Base-by-base conservation (phyloP, 2,888 invertebrate species). In the Agrochola macilenta region DNA sequence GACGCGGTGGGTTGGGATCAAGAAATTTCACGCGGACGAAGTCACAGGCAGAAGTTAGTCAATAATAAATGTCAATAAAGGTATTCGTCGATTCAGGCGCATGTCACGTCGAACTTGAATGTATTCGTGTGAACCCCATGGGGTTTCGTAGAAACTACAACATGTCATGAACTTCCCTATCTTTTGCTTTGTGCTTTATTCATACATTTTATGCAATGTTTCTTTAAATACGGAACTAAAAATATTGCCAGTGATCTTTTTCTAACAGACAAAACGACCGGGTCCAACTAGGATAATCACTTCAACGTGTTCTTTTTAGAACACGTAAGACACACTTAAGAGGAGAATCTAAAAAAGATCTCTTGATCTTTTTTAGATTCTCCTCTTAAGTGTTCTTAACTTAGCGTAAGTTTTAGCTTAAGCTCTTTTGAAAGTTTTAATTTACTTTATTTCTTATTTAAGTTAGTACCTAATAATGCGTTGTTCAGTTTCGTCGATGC, bases 91-190 rank as follows among this genome's bases (percentile, higher is more conserved):
- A 78, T 78, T 54, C 69, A 30, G n/a, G 54, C 23, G 26, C 57
- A 61, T 54, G 68, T 52, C 71, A 71, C 61, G 26, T 75, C 58
- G 26, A 39, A 26, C 46, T 46, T 52, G 14, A 65, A 61, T 63
- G 49, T 79, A 49, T 68, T 76, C 35, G 58, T n/a, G 9, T 5
- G 14, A 63, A 52, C 35, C 76, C 58, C 68, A 17, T 58, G 68
- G 35, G 71, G 3, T 58, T 58, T 54, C 35, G 46, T 43, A 68
- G 17, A 63, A 68, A 79, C 49, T 79, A 71, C 23, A 54, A 54
- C 69, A 69, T 54, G 14, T 26, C 26, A 54, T 11, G 26, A 30
- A 52, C 43, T 23, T 58, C 39, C 9, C 14, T 60, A 60, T 39
- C n/a, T 43, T 57, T 43, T 64, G 39, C 39, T 74, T 66, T 9